phyloP scores from a whole-genome alignment of 2,113 vertebrate species.

The Leuciscus idus region DNA sequence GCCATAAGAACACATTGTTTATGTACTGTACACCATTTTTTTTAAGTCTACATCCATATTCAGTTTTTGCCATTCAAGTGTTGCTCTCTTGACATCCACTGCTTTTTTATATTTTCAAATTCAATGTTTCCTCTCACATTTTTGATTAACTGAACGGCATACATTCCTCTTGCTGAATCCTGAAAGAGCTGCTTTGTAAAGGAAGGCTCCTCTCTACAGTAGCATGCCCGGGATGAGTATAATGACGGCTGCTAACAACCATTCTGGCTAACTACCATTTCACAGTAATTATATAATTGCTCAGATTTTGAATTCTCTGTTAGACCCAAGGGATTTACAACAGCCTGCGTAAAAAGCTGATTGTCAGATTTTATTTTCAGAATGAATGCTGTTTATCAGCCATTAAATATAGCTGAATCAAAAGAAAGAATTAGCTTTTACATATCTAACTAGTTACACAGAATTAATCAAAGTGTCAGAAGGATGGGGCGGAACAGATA shows the following conservation, averaged over 20 bases:
- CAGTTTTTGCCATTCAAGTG: background rate
- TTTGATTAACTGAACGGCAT: background rate
- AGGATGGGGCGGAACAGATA: slow-evolving; percentile 14
- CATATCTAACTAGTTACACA: slow-evolving; percentile 3
- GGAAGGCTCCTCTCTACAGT: background rate
- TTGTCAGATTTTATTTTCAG: background rate
- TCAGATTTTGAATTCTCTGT: background rate
- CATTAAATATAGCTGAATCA: slow-evolving; percentile 7
- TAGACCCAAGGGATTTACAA: slow-evolving; percentile 13
- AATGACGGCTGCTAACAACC: background rate
- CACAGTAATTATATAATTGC: slow-evolving; percentile 33
- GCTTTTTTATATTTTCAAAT: background rate
- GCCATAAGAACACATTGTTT: background rate
- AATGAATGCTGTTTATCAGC: slow-evolving; percentile 19
- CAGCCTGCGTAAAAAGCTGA: background rate
- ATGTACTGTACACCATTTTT: background rate
- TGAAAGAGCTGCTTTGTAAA: background rate
- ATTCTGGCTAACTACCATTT: slow-evolving; percentile 9
- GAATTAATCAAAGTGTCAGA: slow-evolving; percentile 17
- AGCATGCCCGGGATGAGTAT: background rate
- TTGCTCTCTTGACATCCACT: background rate
- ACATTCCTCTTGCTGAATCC: background rate
- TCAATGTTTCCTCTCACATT: background rate
- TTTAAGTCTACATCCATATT: background rate
- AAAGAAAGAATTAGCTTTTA: slow-evolving; percentile 7